Base-by-base conservation (phyloP, 1,140 invertebrate species). In the Hyles vespertilio region DNA sequence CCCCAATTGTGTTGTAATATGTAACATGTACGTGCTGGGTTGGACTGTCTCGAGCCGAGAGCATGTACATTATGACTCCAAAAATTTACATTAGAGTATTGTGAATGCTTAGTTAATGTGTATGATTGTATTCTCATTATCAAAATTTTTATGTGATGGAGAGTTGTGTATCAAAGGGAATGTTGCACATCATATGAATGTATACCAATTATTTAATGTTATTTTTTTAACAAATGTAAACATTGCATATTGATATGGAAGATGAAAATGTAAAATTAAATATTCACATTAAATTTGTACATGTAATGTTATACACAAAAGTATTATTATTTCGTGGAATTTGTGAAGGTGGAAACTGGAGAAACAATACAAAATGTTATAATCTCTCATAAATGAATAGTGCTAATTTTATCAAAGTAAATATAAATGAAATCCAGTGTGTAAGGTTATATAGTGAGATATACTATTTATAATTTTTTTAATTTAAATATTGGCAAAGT, bases 21-120 rank as follows among this genome's bases (percentile, higher is more conserved):
- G 48, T 51, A 22, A 53, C 48, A 55, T 50, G 6, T 60, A 56
- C 59, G 65, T 65, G 70, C 75, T 76, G 74, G 75, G 79, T 81
- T 78, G 70, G 69, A 70, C 64, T 70, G 69, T 74, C 72, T 81
- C 72, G 65, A 62, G 57, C 59, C 44, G 67, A 56, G 77, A 79
- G 79, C 74, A 72, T 79, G 63, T 68, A 69, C 58, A 67, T 72
- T 72, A 60, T 77, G 73, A 84, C 76, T 82, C 84, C 82, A 85
- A 85, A 83, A 77, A 82, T 57, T 77, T 85, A 85, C 61, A 74
- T 79, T 81, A 83, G 74, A 74, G 74, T 79, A 74, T 81, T 75
- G 77, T 72, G 74, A 77, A 84, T 79, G 75, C 76, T 77, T 84
- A 84, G 74, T 78, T 72, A 83, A 80, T 76, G 72, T 71, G 75